Conservation (phyloP, 2,113 vertebrate species). For the Actenoides hombroni region DNA sequence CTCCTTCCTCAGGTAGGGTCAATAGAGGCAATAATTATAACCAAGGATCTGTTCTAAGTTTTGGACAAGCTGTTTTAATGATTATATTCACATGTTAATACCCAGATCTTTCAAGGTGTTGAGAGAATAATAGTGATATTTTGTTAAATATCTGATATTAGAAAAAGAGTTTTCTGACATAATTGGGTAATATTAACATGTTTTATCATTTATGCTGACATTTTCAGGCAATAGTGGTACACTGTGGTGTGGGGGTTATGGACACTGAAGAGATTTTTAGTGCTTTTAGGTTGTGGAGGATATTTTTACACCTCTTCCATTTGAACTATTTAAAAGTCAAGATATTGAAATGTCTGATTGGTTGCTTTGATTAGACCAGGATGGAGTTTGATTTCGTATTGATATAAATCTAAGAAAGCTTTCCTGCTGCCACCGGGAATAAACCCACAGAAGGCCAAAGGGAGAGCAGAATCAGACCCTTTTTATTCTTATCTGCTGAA, state of each 20-base stretch:
- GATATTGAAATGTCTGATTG: not conserved
- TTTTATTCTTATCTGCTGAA: not conserved
- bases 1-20: not conserved
- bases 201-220: not conserved
- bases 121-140: not conserved
- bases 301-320: not conserved
- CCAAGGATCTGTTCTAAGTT: not conserved
- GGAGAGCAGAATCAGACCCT: not conserved
- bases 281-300: not conserved
- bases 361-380: not conserved
- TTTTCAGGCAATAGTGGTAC: not conserved
- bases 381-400: not conserved
- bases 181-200: not conserved
- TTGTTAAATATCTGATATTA: not conserved
- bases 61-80: slow-evolving; percentile 1
- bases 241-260: not conserved
- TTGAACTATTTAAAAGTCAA: not conserved
- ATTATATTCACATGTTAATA: not conserved
- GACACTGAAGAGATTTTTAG: not conserved
- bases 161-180: not conserved
- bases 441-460: not conserved
- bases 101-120: not conserved
- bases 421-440: not conserved
- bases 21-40: not conserved
- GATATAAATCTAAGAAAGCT: not conserved